phyloP scores from a whole-genome alignment of 2,797 vertebrate genomes.

The Cercopithecus hamlyni region DNA sequence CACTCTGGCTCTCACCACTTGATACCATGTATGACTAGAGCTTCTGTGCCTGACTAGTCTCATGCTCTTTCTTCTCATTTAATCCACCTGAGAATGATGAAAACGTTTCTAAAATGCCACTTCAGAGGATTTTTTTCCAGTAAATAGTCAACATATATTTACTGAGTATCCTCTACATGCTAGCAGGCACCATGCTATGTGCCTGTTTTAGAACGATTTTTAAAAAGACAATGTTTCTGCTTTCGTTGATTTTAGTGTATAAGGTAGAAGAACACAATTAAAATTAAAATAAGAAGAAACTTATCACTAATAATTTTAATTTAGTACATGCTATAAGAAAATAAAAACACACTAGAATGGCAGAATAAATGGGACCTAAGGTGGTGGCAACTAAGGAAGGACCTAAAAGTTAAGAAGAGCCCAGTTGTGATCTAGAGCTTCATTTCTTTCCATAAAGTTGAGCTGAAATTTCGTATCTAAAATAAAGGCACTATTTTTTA shows the following conservation, averaged over 20 bases:
- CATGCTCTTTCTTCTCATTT: background rate
- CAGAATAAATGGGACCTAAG: background rate
- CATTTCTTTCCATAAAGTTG: constrained; percentile 2
- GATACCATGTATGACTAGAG: background rate
- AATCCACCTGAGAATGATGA: background rate
- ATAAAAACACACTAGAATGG: background rate
- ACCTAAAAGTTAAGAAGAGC: background rate
- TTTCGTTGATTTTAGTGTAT: background rate
- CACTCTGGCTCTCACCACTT: background rate
- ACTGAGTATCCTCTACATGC: background rate
- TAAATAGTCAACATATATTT: background rate
- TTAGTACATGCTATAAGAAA: background rate
- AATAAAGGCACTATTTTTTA: constrained; percentile 10
- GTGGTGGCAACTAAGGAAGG: background rate
- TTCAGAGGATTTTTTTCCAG: background rate
- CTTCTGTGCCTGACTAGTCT: background rate
- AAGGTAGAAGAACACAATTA: background rate
- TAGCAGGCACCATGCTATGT: background rate
- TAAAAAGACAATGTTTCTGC: background rate
- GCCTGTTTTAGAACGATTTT: background rate
- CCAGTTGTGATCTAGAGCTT: background rate
- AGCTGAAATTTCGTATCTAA: constrained; percentile 1
- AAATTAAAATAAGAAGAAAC: background rate
- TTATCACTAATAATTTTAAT: background rate
- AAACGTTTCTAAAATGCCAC: background rate